Evolutionary conservation across 2,888 invertebrate species (phyloP).

Genomic region (Ectobius pallidus): DNA sequence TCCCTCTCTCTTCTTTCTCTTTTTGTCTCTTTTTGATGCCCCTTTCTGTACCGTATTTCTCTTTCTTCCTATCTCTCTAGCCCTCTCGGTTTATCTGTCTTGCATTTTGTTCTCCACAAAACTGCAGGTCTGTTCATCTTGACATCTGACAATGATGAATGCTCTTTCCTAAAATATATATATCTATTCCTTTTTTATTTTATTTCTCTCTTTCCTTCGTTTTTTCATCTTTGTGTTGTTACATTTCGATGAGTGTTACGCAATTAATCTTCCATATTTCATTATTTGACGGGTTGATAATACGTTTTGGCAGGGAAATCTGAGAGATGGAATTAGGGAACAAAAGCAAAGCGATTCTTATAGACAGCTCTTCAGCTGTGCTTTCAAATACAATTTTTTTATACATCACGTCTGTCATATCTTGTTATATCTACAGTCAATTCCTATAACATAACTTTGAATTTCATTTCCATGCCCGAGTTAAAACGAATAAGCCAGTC

Average conservation of each 20-base stretch:
- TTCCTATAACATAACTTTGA: background rate
- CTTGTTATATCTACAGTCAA: background rate
- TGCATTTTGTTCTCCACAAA: background rate
- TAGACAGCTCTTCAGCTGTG: conserved; percentile 17
- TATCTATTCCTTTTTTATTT: conserved; percentile 13
- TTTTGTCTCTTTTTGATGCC: no score
- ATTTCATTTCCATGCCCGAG: no score
- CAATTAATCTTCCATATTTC: conserved; percentile 36
- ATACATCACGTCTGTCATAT: conserved; percentile 19
- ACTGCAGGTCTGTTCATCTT: conserved; percentile 12
- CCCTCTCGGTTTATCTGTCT: no score
- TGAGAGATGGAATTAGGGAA: conserved; percentile 4
- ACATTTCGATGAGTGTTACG: conserved; percentile 20
- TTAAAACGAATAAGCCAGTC: no score
- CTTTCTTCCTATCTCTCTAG: no score
- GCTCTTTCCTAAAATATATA: conserved; percentile 23
- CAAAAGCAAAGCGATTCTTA: conserved; percentile 11
- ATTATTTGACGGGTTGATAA: conserved; percentile 32
- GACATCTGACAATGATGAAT: conserved; percentile 31
- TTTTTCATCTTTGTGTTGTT: conserved; percentile 12
- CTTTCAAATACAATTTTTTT: conserved; percentile 19
- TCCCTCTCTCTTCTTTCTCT: no score
- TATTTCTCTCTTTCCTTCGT: conserved; percentile 6
- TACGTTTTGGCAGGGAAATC: conserved; percentile 20
- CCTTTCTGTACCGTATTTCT: no score